Base-by-base conservation (phyloP, 1,140 invertebrate species). In the Campoletis sonorensis region DNA sequence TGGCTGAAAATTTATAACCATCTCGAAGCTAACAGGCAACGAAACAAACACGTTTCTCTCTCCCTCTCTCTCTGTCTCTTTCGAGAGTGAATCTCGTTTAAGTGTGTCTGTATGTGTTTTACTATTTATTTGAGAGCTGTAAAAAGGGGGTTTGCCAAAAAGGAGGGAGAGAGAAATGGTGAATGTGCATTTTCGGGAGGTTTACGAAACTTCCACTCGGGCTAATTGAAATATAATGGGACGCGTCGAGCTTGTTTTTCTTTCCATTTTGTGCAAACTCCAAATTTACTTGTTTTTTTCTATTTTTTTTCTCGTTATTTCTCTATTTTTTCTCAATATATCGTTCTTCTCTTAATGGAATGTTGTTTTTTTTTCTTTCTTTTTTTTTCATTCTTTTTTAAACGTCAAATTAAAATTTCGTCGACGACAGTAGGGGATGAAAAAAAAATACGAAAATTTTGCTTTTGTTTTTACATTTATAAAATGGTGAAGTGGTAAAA, bases 211-310 rank as follows among this genome's bases (percentile, higher is more conserved):
- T 21, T 70, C 18, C 77, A 70, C 58, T 79, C 64, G 23, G 7
- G 58, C 30, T 79, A 79, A 79, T 79, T 79, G 77, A 70, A 70
- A 70, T 68, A 70, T 79, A 79, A 79, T 79, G 61, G 67, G 67
- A 30, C 27, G 64, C 64, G 58, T 79, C 40, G n/a, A 61, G 61
- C 61, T 64, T 64, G 61, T 64, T 64, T 64, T 64, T 64, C 61
- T 23, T 64, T 23, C 61, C 61, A 4, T 27, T 27, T 30, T 0
- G 51, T 30, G 16, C 11, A 27, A 18, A 10, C 18, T 37, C 18
- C 40, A 10, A 45, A 51, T 45, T 40, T 51, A 15, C 40, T 51
- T 37, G 10, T 49, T 58, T 76, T 64, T 23, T 64, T 64, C 3
- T 64, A n/a, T n/a, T 23, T 64, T 64, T 54, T 3, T 54, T 54